These are phyloP conservation scores for Venustaconcha ellipsiformis DNA, from an alignment of 1,140 invertebrate species.

Conservation along the genomic window DNA sequence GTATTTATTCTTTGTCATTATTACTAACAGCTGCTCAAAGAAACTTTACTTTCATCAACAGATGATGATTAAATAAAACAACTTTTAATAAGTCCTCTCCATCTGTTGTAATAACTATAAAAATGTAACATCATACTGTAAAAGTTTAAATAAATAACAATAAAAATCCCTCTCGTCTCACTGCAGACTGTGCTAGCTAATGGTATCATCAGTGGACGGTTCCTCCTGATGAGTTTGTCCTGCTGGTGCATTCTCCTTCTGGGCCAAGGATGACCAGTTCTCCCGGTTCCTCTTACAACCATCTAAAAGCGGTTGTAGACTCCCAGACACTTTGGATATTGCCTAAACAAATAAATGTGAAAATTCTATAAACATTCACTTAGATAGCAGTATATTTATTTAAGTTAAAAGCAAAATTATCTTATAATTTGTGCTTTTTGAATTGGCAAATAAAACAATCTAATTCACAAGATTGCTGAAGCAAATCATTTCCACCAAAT, in stretches of 20 bases:
- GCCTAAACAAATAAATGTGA: slow-evolving; percentile 74
- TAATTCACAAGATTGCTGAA: background rate
- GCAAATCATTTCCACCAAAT: background rate
- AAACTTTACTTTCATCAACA: no score
- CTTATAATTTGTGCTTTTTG: background rate
- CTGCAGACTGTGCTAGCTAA: no score
- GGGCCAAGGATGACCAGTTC: slow-evolving; percentile 91
- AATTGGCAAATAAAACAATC: background rate
- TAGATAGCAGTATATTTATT: background rate
- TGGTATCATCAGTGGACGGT: no score
- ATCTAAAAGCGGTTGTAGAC: slow-evolving; percentile 87
- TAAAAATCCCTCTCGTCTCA: no score
- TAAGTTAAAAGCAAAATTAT: background rate
- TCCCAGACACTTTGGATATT: slow-evolving; percentile 90
- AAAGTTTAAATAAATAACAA: no score
- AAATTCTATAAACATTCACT: slow-evolving; percentile 1
- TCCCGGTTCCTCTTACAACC: slow-evolving; percentile 87
- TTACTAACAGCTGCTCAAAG: no score
- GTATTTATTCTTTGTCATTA: no score
- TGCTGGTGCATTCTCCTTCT: slow-evolving; percentile 69
- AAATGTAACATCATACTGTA: no score
- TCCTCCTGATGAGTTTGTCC: no score
- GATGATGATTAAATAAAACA: no score
- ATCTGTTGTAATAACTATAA: no score
- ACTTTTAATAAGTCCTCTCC: no score